Conservation (phyloP, 2,888 invertebrate species). For the Eristalinus sepulchralis region DNA sequence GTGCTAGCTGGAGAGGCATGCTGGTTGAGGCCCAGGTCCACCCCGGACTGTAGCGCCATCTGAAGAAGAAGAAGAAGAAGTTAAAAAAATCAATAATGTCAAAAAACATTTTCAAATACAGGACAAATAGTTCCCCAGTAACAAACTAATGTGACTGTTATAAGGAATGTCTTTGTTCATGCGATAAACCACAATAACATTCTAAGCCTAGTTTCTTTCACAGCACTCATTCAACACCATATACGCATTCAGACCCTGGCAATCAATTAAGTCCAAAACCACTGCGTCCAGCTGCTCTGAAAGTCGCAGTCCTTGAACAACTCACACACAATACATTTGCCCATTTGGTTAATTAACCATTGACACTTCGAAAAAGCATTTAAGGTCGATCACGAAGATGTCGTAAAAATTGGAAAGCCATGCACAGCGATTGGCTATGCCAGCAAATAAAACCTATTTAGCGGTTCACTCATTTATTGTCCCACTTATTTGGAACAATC, state of each 20-base stretch:
- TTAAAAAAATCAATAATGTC: no score
- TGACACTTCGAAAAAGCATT: neutral
- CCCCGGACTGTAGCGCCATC: no score
- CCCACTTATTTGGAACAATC: neutral
- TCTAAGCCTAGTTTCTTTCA: no score
- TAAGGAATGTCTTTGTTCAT: no score
- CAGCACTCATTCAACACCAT: no score
- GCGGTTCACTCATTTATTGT: neutral
- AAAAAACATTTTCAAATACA: no score
- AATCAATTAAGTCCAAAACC: neutral
- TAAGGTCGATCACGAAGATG: neutral
- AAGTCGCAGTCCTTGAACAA: neutral
- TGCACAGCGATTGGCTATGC: neutral
- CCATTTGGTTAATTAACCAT: neutral
- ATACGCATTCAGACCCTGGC: neutral
- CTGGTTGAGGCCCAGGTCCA: no score
- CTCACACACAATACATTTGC: neutral
- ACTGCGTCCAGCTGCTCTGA: neutral
- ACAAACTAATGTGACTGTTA: no score
- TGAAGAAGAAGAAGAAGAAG: no score
- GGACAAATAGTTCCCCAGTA: no score
- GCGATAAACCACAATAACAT: no score
- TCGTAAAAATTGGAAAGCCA: neutral
- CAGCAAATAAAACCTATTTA: neutral
- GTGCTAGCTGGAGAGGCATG: no score